Conservation (phyloP, 2,797 vertebrate genomes). For the Siniperca scherzeri region DNA sequence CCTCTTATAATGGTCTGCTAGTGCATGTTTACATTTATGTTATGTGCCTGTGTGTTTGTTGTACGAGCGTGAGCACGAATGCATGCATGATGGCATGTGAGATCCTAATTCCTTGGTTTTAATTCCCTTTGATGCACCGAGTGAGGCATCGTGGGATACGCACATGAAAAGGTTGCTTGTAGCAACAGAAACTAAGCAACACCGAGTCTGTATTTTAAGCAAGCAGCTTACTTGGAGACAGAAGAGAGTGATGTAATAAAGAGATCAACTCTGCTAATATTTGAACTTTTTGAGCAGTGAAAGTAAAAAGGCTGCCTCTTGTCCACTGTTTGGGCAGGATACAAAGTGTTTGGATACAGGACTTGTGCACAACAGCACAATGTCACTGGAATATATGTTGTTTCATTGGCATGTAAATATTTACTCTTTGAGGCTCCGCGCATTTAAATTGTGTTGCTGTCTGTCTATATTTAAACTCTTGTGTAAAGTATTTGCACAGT, state of each 20-base stretch:
- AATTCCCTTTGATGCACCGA: conserved; percentile 49
- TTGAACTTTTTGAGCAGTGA: conserved; percentile 11
- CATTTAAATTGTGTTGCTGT: not conserved
- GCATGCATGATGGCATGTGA: conserved; percentile 12
- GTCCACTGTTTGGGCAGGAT: conserved; percentile 13
- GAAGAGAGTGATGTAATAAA: conserved; percentile 11
- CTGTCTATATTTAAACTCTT: conserved; percentile 52
- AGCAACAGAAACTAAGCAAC: conserved; percentile 60
- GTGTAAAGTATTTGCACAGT: conserved; percentile 56
- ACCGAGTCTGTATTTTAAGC: conserved; percentile 36
- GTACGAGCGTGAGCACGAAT: not conserved
- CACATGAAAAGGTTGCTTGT: conserved; percentile 56
- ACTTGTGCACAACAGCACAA: conserved; percentile 26
- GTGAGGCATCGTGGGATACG: conserved; percentile 23
- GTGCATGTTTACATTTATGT: conserved; percentile 3
- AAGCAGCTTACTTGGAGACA: conserved; percentile 6
- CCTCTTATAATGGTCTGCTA: not conserved
- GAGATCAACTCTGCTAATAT: conserved; percentile 18
- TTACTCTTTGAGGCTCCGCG: conserved; percentile 27
- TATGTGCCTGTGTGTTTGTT: not conserved
- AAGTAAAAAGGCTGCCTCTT: not conserved
- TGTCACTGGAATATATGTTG: conserved; percentile 14
- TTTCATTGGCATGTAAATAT: conserved; percentile 46
- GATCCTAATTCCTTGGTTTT: conserved; percentile 38
- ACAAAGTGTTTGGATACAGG: conserved; percentile 5